A percentile compares a stretch with the other conserved stretches of the same genome.
Evolutionary conservation across 2,888 invertebrate species (phyloP).

Genomic region (Parapristionchus giblindavisi): DNA sequence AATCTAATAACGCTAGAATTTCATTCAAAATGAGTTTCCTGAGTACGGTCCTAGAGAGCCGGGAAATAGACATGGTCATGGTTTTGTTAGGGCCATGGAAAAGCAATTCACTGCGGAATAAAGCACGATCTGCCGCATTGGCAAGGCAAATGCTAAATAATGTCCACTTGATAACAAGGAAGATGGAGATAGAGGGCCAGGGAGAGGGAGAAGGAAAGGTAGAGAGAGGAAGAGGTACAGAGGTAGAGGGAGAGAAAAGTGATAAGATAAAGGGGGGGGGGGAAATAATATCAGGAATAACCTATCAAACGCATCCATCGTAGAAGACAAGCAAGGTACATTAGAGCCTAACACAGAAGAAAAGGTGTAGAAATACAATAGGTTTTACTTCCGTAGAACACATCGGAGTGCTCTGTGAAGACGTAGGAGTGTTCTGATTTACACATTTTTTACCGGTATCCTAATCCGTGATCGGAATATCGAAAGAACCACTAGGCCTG

Average conservation of each 20-base stretch:
- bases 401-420: too few relatives aligned
- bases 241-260: not conserved
- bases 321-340: not conserved
- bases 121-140: not conserved
- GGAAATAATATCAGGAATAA: not conserved
- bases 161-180: not conserved
- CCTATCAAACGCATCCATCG: conserved; percentile 20
- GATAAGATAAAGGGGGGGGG: not conserved
- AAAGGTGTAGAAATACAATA: too few relatives aligned
- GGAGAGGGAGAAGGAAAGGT: not conserved
- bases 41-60: too few relatives aligned
- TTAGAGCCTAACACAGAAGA: too few relatives aligned
- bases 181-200: not conserved
- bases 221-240: not conserved
- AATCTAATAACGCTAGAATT: too few relatives aligned
- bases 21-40: too few relatives aligned
- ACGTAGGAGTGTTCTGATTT: too few relatives aligned
- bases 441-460: too few relatives aligned
- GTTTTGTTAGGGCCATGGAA: not conserved
- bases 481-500: too few relatives aligned
- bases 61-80: too few relatives aligned
- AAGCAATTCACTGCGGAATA: not conserved
- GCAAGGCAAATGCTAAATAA: not conserved
- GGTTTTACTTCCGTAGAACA: too few relatives aligned
- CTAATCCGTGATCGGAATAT: too few relatives aligned